Base-by-base conservation (phyloP, 2,888 invertebrate species). In the Pterostichus niger region DNA sequence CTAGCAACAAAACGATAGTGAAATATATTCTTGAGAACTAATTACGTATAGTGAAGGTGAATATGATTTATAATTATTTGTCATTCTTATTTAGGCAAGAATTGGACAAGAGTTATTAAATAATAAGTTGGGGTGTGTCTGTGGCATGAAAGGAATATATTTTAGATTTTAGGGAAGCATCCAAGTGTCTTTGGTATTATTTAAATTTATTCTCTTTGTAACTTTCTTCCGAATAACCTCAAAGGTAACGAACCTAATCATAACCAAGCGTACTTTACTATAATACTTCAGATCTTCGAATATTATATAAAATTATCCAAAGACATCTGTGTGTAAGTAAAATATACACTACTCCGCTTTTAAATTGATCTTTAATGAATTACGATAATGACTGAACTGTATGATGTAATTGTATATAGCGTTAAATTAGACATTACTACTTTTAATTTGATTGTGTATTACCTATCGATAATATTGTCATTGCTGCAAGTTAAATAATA, bases 1-100 rank as follows among this genome's bases (percentile, higher is more conserved):
- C 78, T 78, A 78, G 78, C 78, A 78, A 35, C 46, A 6, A n/a
- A 78, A 44, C 17, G 40, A 40, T 44, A 49, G 75, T 75, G 75
- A 56, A 78, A 78, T 44, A n/a, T 54, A 75, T 54, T 75, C 33
- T 52, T 76, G 40, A 61, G 61, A 17, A 59, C 75, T 75, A 15
- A 75, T 52, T 75, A 11, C 49, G 13, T 52, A 24, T 52, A 75
- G 75, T 75, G 52, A 52, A 31, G 40, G 71, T 71, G 52, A 49
- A 52, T 75, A 75, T 13, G 24, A 75, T 75, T 75, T 52, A 49
- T 71, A 71, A 71, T 56, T 52, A 52, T 49, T 46, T 17, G 35
- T 35, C 13, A 31, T 71, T 71, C 71, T 71, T 46, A 46, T 10
- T 15, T 46, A 24, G n/a, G 40, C 10, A 15, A 46, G 24, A 71